Base-by-base conservation (phyloP, 2,888 invertebrate species). In the Mythimna impura region DNA sequence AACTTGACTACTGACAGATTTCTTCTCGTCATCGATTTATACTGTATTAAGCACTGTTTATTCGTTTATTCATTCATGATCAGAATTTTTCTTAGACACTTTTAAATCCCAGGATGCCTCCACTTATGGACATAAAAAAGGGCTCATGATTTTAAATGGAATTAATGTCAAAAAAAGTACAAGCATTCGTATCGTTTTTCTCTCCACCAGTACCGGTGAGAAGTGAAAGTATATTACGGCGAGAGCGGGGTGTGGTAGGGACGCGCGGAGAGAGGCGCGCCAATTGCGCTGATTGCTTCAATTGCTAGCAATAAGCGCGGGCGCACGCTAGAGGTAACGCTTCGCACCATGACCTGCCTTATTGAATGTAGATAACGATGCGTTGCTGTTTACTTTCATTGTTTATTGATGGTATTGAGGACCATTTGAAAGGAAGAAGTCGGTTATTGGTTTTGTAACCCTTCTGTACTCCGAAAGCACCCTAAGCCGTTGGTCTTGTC, bases 221-320 rank as follows among this genome's bases (percentile, higher is more conserved):
- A 94, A 94, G 94, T 91, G 95, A 95, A 95, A 95, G 95, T 91
- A 72, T 76, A 86, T 84, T 80, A 83, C 57, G 88, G 73, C 81
- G 88, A 84, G 80, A 68, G 83, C 81, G 85, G 84, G 80, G 83
- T 1, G 66, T 71, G 40, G 70, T 73, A 3, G 57, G 80, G 80
- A 25, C n/a, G 84, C 82, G 80, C 83, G 76, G 82, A 81, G 81
- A 78, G 82, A 78, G 80, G 81, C 80, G 84, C 88, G 89, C 88
- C 91, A 95, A 95, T 95, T 95, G 95, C 91, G 93, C 91, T 95
- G 94, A 95, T 95, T 95, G 95, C 88, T 89, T 87, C 95, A 95
- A 95, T 95, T 95, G 95, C 85, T 84, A 78, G 88, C 94, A 93
- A 94, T 94, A 90, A 90, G 91, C 91, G 91, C 86, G 80, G 79